These are phyloP conservation scores for Dicycla oo DNA, from an alignment of 2,888 invertebrate species.

Conservation along the genomic window DNA sequence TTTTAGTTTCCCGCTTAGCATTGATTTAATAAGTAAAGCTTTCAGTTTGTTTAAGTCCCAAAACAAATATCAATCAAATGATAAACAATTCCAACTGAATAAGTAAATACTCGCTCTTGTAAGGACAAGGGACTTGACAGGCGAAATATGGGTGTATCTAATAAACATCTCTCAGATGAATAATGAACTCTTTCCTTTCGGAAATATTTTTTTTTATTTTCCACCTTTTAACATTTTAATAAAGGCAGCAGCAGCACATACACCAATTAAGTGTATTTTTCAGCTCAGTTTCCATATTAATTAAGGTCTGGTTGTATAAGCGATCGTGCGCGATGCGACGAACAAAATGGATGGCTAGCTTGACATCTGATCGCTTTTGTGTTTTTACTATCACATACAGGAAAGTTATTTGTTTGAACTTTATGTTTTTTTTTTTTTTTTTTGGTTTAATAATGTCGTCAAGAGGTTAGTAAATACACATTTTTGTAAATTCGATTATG, in stretches of 20 bases:
- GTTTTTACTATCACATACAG: not conserved
- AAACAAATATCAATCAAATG: slow-evolving; percentile 4
- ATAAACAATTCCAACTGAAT: not conserved
- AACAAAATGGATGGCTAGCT: slow-evolving; percentile 22
- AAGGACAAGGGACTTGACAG: not conserved
- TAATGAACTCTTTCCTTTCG: too few species aligned
- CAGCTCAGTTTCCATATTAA: slow-evolving; percentile 40
- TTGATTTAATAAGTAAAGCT: slow-evolving; percentile 15
- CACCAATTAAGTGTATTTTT: slow-evolving; percentile 31
- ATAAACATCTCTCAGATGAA: too few species aligned
- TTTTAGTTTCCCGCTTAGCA: not conserved
- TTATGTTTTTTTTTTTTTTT: too few species aligned
- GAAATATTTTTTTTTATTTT: too few species aligned
- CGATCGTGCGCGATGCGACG: slow-evolving; percentile 2
- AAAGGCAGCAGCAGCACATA: not conserved
- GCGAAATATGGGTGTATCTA: too few species aligned
- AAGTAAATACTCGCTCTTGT: slow-evolving; percentile 4
- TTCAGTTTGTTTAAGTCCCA: not conserved
- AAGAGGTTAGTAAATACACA: too few species aligned
- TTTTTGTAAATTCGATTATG: too few species aligned
- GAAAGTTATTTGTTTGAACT: too few species aligned
- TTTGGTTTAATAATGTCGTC: too few species aligned
- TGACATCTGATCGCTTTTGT: slow-evolving; percentile 19
- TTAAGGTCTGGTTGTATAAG: slow-evolving; percentile 21
- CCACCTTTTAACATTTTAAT: not conserved